Evolutionary conservation across 2,888 invertebrate genomes (phyloP), one percentile per base, ranked within the genome.

Genomic region (Rutpela maculata): DNA sequence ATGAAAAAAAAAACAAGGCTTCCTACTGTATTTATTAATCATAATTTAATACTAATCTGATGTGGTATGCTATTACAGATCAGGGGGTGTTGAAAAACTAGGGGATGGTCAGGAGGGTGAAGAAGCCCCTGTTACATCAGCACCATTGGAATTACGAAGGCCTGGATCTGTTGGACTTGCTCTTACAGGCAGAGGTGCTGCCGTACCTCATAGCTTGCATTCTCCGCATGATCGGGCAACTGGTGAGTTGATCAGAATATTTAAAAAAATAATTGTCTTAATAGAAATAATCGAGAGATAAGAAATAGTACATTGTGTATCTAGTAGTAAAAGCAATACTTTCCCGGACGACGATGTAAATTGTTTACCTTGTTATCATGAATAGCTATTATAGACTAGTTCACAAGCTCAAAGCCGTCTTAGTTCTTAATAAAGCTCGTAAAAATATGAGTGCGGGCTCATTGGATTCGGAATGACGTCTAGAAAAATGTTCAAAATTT

Each of bases 141-240:
- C 95, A 83, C 95, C 95, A 38, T 89, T 95, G 84, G 95, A 95
- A 90, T 89, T 95, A 85, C 92, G 95, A 67, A 89, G 93, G 57
- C 91, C 92, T 0, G 90, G 91, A 35, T 91, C 91, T 75, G 92
- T 91, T 77, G 92, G 92, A 0, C 81, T 88, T 65, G 87, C 86
- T 56, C 82, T 88, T 59, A 86, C 88, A 26, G 91, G 91, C 59
- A 91, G 94, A 82, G 91, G 90, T 84, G 93, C 92, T 62, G 91
- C 92, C 82, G 95, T 93, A 85, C 95, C 93, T 80, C 94, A 92
- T 77, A 93, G 93, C 82, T 91, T 93, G 83, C 94, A 94, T 88
- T 94, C 94, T 86, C 94, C 94, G 59, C 92, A 93, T 83, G 94
- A 95, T 88, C 91, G 95, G 85, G 91, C 93, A 80, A 92, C 93